Evolutionary conservation across 2,888 invertebrate genomes (phyloP).

Genomic region (Caenorhabditis doughertyi): DNA sequence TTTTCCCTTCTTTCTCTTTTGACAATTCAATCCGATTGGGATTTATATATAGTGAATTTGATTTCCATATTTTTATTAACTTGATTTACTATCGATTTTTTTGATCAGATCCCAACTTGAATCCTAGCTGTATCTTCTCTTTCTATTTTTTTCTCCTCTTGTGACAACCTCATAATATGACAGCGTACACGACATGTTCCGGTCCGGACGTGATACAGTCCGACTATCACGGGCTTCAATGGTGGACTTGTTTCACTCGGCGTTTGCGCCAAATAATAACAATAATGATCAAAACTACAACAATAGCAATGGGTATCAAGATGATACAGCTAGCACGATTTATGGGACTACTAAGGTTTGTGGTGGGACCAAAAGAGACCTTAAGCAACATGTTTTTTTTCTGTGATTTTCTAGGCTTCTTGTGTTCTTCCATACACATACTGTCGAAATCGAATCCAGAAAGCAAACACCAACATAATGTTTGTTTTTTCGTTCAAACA

Average conservation of each 20-base stretch:
- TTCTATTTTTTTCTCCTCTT: neutral
- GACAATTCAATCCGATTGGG: conserved; percentile 35
- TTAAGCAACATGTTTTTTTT: no score
- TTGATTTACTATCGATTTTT: no score
- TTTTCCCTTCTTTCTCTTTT: conserved; percentile 27
- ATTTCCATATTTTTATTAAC: neutral
- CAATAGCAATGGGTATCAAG: conserved; percentile 40
- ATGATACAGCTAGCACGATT: conserved; percentile 35
- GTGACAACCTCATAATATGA: conserved; percentile 35
- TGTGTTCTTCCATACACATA: neutral
- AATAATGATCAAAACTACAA: conserved; percentile 41
- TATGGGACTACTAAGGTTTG: conserved; percentile 29
- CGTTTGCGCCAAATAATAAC: conserved; percentile 51
- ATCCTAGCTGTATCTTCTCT: no score
- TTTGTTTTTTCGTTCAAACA: conserved; percentile 26
- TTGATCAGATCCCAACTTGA: no score
- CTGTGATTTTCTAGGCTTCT: neutral
- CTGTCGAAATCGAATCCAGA: conserved; percentile 11
- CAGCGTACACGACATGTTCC: conserved; percentile 58
- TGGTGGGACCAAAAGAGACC: neutral
- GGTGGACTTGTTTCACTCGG: conserved; percentile 62
- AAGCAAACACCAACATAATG: conserved; percentile 1
- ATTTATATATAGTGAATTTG: neutral
- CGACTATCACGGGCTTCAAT: conserved; percentile 62
- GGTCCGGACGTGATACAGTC: conserved; percentile 62